Evolutionary conservation across 2,797 vertebrate genomes (phyloP).

Genomic region (Poecilia gillii): DNA sequence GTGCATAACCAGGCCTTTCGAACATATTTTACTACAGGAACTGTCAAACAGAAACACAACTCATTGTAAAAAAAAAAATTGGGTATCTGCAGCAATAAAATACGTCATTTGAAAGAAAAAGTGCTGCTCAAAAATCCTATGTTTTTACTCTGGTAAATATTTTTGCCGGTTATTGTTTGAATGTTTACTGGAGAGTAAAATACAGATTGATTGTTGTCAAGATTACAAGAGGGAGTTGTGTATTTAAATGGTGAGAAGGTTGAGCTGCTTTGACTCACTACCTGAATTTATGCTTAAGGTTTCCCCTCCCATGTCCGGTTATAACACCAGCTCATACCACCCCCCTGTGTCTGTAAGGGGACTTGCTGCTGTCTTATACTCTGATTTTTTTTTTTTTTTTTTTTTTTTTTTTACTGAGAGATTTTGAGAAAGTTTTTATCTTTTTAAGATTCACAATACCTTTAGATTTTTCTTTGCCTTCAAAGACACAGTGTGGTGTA

Average conservation of each 20-base stretch:
- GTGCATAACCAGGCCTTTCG: conserved; percentile 16
- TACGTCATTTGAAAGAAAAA: conserved; percentile 31
- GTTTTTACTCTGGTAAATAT: conserved; percentile 69
- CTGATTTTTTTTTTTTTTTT: neutral
- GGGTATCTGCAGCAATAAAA: conserved; percentile 25
- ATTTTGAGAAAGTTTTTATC: neutral
- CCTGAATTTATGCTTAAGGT: conserved; percentile 66
- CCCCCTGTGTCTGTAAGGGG: conserved; percentile 34
- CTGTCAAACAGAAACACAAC: conserved; percentile 36
- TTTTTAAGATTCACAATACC: neutral
- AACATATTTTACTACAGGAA: conserved; percentile 52
- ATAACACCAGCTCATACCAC: conserved; percentile 40
- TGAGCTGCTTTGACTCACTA: conserved; percentile 68
- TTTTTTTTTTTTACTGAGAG: neutral
- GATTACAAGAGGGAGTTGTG: conserved; percentile 49
- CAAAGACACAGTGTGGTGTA: neutral
- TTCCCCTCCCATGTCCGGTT: conserved; percentile 69
- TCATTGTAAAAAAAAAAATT: conserved; percentile 8
- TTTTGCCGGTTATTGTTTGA: conserved; percentile 70
- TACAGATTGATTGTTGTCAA: conserved; percentile 49
- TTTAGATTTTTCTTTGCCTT: neutral
- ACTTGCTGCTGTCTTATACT: neutral
- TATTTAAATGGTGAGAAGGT: conserved; percentile 68
- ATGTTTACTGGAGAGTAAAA: conserved; percentile 54
- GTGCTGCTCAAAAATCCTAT: conserved; percentile 20